A percentile compares a stretch with the other conserved stretches of the same genome.
Conservation (phyloP, 2,888 invertebrate species). For the Noctua janthina region DNA sequence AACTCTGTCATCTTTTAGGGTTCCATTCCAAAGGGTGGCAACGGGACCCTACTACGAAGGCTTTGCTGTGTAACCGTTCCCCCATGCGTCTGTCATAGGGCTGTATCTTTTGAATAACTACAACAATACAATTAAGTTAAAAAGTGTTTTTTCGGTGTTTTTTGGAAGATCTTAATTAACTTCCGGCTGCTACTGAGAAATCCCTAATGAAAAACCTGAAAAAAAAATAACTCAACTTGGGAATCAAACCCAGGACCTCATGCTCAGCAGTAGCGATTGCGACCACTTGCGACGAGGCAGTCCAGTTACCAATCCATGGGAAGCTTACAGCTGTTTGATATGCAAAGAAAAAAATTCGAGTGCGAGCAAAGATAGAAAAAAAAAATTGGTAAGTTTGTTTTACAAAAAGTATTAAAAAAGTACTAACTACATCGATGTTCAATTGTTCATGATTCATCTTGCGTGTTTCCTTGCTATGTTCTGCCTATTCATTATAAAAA, state of each 20-base stretch:
- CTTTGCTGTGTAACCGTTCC: neutral
- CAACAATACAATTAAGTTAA: neutral
- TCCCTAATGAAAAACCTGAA: neutral
- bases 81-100: too few species aligned
- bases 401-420: neutral
- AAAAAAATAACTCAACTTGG: neutral
- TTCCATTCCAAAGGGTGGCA: too few species aligned
- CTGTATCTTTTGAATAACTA: neutral
- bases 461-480: conserved; percentile 14
- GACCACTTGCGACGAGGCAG: neutral
- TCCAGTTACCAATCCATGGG: neutral
- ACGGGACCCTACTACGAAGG: neutral
- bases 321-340: neutral
- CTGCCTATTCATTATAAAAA: conserved; percentile 31
- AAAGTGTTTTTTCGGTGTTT: neutral
- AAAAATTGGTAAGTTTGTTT: neutral
- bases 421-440: neutral
- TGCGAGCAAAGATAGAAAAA: too few species aligned
- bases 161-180: neutral
- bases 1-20: neutral
- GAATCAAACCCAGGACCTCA: neutral
- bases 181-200: neutral
- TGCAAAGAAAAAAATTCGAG: too few species aligned
- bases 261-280: neutral
- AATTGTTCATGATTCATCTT: conserved; percentile 14